Conservation (phyloP, 2,113 vertebrate genomes). For the Ranitomeya imitator region DNA sequence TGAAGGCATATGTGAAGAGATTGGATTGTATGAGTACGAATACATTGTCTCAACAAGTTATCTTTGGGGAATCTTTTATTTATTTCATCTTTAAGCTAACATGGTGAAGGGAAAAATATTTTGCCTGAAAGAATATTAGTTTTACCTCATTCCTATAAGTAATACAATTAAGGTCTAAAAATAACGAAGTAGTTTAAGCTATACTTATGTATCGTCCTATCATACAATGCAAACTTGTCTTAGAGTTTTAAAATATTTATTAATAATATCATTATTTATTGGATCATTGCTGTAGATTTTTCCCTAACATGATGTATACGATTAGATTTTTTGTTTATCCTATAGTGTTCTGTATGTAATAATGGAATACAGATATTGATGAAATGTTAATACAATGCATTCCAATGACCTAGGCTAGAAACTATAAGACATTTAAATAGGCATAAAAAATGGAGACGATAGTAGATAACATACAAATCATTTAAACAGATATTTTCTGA, state of each 20-base stretch:
- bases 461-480: too few species aligned
- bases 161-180: background rate
- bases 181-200: background rate
- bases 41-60: slow-evolving; percentile 79
- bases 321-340: background rate
- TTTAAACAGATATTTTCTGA: background rate
- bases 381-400: background rate
- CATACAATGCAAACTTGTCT: background rate
- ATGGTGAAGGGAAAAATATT: slow-evolving; percentile 68
- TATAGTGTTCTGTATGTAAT: background rate
- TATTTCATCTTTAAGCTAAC: slow-evolving; percentile 77
- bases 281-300: background rate
- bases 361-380: background rate
- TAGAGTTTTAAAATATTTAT: background rate
- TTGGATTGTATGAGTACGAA: slow-evolving; percentile 75
- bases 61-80: slow-evolving; percentile 84
- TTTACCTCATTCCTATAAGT: background rate
- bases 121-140: background rate
- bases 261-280: background rate
- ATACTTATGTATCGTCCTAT: background rate
- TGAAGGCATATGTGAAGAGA: slow-evolving; percentile 66
- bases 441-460: too few species aligned
- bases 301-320: background rate
- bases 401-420: background rate
- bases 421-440: background rate